phyloP scores from a whole-genome alignment of 2,797 vertebrate species.

The Amblyraja radiata region DNA sequence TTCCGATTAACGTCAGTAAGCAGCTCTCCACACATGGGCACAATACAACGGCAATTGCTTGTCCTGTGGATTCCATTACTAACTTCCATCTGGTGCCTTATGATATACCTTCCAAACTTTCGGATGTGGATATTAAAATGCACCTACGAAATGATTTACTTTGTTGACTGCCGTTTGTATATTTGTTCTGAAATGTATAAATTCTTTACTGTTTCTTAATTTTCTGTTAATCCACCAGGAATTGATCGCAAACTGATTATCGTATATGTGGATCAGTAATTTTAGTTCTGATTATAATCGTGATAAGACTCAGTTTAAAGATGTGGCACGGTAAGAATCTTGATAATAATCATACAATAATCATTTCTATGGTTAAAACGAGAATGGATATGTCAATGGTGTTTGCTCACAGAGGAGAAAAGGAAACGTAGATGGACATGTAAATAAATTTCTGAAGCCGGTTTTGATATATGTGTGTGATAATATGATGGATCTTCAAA shows the following conservation, averaged over 20 bases:
- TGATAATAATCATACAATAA: too few species aligned
- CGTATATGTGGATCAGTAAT: not conserved
- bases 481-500: too few species aligned
- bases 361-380: too few species aligned
- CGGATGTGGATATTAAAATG: too few species aligned
- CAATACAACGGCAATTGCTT: not conserved
- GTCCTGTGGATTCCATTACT: not conserved
- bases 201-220: not conserved
- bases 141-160: not conserved
- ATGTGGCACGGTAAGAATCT: not conserved
- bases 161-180: too few species aligned
- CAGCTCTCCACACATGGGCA: not conserved
- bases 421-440: too few species aligned
- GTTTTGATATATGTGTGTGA: too few species aligned
- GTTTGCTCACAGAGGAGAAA: too few species aligned
- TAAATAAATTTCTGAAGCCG: too few species aligned
- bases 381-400: too few species aligned
- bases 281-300: not conserved
- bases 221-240: not conserved
- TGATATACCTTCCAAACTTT: not conserved
- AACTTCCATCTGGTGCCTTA: not conserved
- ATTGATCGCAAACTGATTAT: not conserved
- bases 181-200: too few species aligned
- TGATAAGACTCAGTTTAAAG: not conserved
- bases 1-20: too few species aligned